Base-by-base conservation (phyloP, 1,140 invertebrate genomes). In the Sarcophaga bullata region DNA sequence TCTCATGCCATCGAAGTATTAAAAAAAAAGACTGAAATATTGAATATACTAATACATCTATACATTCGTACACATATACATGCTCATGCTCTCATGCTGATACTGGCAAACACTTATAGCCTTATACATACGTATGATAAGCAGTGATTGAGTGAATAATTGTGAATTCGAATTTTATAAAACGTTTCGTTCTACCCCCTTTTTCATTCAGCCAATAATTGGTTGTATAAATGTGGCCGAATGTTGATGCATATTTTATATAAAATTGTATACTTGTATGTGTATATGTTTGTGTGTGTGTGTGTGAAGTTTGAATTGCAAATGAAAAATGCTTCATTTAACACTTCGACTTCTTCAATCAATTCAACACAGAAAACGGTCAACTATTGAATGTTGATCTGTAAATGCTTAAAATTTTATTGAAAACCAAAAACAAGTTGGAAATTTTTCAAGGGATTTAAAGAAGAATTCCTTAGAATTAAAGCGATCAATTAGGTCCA, bases 241-340 rank as follows among this genome's bases (percentile, higher is more conserved):
- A 37, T 37, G 4, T 37, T 37, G 25, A 37, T 37, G 25, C 1
- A 37, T 2, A 2, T 37, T 37, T 4, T 37, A 37, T 37, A 37
- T 37, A 58, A 13, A 13, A 58, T 13, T 58, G 54, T n/a, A n/a
- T 7, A 58, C 15, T 3, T 58, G 13, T 58, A 15, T 13, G 54
- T 15, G 3, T 15, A 7, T 2, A 15, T 15, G 15, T 7, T 6
- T 15, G n/a, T 11, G 6, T 58, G 13, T 4, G 54, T 58, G 3
- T 58, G 13, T 58, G 54, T 58, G 15, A 37, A 37, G 4, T 1
- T 37, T 37, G 0, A 6, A 62, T n/a, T 68, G 19, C 62, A 68
- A 68, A 68, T 68, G 62, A 68, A 68, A 68, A 68, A 68, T 68
- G 62, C 62, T 68, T 68, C 62, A 68, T 68, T 68, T 25, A 68